These are phyloP conservation scores for Gerosis bhagava DNA, from an alignment of 2,888 invertebrate genomes.

Conservation along the genomic window DNA sequence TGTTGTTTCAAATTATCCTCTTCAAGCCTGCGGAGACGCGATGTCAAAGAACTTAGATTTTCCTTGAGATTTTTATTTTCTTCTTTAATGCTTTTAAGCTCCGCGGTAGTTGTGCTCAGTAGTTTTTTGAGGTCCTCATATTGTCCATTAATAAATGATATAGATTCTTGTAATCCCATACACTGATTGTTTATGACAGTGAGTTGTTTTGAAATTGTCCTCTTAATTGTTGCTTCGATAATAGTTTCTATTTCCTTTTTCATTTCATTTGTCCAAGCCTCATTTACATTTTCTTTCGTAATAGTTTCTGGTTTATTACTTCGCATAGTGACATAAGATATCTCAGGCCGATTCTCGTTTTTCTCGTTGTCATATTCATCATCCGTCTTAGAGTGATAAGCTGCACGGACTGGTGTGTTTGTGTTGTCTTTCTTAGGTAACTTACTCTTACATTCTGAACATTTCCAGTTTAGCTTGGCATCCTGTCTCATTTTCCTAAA, in stretches of 20 bases:
- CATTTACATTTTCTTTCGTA: neutral
- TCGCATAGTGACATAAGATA: neutral
- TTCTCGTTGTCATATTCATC: too few relatives aligned
- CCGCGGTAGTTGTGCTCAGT: neutral
- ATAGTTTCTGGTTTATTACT: neutral
- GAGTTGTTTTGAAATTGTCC: neutral
- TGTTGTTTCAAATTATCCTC: constrained; percentile 10
- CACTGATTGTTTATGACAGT: neutral
- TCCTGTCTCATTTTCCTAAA: constrained; percentile 8
- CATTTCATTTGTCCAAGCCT: neutral
- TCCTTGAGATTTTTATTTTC: constrained; percentile 10
- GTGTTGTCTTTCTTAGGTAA: constrained; percentile 9
- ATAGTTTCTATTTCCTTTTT: neutral
- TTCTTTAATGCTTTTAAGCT: neutral
- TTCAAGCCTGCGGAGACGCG: neutral
- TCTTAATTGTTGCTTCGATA: neutral
- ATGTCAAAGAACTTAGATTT: neutral
- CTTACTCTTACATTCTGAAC: constrained; percentile 13
- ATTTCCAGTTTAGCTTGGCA: constrained; percentile 8
- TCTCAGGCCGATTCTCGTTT: too few relatives aligned
- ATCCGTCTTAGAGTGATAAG: neutral
- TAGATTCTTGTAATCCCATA: constrained; percentile 1
- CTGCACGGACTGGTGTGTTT: constrained; percentile 7
- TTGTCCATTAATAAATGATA: neutral
- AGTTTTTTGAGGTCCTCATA: constrained; percentile 10